Base-by-base conservation (phyloP, 2,113 vertebrate genomes). In the Aramus guarauna region DNA sequence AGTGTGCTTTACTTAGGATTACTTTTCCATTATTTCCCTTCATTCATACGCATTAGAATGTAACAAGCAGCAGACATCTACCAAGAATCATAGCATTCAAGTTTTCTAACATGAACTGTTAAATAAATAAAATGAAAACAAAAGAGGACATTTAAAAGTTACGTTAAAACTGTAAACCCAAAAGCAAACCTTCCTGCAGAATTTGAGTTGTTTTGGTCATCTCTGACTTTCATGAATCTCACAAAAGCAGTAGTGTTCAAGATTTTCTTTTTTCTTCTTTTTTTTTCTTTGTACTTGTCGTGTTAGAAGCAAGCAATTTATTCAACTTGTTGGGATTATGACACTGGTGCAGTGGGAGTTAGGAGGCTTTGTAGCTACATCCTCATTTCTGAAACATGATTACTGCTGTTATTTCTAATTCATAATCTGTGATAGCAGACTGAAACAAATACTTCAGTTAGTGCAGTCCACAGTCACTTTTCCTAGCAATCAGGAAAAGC, bases 371-470 rank as follows among this genome's bases (percentile, higher is more conserved):
- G 50, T 18, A 96, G 56, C 60, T 95, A 63, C 73, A 86, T 74
- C 75, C 64, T 86, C 43, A 84, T 88, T 94, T 94, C 85, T 74
- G 83, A 93, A 96, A 84, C 3, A 12, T 84, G 85, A 83, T 95
- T 95, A 77, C 80, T 84, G 62, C 85, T 87, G 63, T 92, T 95
- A 92, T 91, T 97, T 94, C 79, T 94, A 94, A 91, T 86, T 95
- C 79, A 64, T 81, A 87, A 81, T 75, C 88, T 89, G 3, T 82
- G 64, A 75, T 58, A 88, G 56, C 58, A 78, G 45, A 88, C 7
- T 48, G 60, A 93, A 96, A 68, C 50, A 91, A 93, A 56, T 50
- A 81, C 41, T 74, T 77, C 22, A 62, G 58, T 62, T 80, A 60
- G 48, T 68, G 48, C 39, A 81, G 62, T 72, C 79, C 56, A 66